Evolutionary conservation across 2,797 vertebrate species (phyloP).

Genomic region (Emys orbicularis): DNA sequence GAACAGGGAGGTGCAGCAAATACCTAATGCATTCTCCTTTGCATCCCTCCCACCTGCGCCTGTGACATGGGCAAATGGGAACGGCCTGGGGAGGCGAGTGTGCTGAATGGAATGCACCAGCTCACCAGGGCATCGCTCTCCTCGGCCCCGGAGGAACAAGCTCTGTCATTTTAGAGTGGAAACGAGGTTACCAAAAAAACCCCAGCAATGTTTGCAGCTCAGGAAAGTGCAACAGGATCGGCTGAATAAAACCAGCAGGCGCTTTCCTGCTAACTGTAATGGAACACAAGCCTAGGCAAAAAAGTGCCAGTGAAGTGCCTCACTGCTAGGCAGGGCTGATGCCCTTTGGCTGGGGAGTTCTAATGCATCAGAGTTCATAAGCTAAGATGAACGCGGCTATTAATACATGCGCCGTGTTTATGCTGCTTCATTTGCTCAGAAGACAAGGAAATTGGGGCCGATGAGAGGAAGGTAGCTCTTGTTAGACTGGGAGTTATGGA

Average conservation of each 20-base stretch:
- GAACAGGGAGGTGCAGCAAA: background rate
- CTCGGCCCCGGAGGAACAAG: background rate
- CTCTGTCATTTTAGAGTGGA: background rate
- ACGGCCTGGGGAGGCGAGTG: background rate
- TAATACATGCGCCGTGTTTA: background rate
- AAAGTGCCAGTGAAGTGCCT: background rate
- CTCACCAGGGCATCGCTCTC: background rate
- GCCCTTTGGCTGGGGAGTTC: background rate
- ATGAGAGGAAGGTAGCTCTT: background rate
- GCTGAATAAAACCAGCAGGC: background rate
- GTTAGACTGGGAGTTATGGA: too few relatives aligned
- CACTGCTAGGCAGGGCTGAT: too few relatives aligned
- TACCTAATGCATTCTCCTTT: too few relatives aligned
- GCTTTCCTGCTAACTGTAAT: background rate
- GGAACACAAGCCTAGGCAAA: background rate
- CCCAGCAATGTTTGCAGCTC: background rate
- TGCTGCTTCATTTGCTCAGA: background rate
- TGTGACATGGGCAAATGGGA: background rate
- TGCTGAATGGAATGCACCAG: background rate
- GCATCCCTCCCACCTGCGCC: background rate
- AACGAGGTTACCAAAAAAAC: background rate
- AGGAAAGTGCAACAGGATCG: background rate
- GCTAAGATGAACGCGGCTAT: background rate
- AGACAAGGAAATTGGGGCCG: background rate
- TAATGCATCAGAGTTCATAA: too few relatives aligned